These are phyloP conservation scores for Spialia ferax DNA, from an alignment of 2,888 invertebrate genomes.

Conservation along the genomic window DNA sequence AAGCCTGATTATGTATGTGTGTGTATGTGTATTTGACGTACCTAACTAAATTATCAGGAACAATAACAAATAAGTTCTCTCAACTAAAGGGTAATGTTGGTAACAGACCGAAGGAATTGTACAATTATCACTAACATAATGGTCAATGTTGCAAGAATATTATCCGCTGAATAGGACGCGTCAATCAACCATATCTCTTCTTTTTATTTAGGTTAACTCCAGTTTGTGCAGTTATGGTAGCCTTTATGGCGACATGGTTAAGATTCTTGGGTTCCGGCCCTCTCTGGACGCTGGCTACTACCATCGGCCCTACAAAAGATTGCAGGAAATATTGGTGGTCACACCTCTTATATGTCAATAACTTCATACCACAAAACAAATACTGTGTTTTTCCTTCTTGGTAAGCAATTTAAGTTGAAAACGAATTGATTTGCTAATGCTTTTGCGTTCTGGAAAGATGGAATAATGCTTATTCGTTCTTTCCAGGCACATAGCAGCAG, in stretches of 20 bases:
- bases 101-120: too few relatives aligned
- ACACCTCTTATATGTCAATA: slow-evolving; percentile 74
- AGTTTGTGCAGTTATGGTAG: slow-evolving; percentile 65
- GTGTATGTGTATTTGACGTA: too few relatives aligned
- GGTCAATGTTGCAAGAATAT: neutral
- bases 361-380: slow-evolving; percentile 66
- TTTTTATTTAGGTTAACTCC: slow-evolving; percentile 64
- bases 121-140: too few relatives aligned
- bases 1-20: too few relatives aligned
- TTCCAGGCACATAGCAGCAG: slow-evolving; percentile 59
- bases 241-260: slow-evolving; percentile 63
- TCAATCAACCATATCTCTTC: neutral
- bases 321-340: slow-evolving; percentile 79
- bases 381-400: slow-evolving; percentile 67
- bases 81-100: too few relatives aligned
- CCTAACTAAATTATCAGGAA: too few relatives aligned
- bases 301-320: slow-evolving; percentile 55
- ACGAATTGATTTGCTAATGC: neutral
- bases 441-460: neutral
- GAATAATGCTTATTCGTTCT: neutral
- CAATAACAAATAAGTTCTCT: too few relatives aligned
- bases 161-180: neutral
- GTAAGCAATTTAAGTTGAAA: slow-evolving; percentile 51
- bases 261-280: slow-evolving; percentile 66
- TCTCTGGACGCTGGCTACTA: slow-evolving; percentile 64